A percentile compares a stretch with the other conserved stretches of the same genome.
phyloP scores from a whole-genome alignment of 2,888 invertebrate species.

The Metellina segmentata region DNA sequence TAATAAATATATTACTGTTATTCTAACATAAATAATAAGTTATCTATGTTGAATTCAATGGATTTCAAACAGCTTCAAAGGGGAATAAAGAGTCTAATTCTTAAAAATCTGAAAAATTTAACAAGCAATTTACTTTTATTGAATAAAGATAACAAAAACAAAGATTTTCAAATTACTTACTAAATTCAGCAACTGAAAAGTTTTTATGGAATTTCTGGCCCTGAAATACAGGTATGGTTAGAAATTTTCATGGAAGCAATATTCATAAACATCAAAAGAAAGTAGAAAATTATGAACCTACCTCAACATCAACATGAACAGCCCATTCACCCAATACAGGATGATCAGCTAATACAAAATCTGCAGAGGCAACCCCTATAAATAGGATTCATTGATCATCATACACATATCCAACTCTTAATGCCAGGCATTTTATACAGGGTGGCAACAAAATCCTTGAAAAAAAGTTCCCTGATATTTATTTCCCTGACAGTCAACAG shows the following conservation, averaged over 20 bases:
- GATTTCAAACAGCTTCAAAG: neutral
- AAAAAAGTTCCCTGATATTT: neutral
- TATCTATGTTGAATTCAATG: neutral
- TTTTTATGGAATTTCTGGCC: constrained; percentile 76
- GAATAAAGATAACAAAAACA: too few relatives aligned
- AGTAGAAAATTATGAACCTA: constrained; percentile 70
- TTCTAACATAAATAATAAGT: neutral
- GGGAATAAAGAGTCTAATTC: neutral
- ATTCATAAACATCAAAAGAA: neutral
- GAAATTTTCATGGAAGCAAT: neutral
- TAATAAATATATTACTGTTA: too few relatives aligned
- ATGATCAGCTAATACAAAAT: constrained; percentile 80
- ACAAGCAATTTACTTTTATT: neutral
- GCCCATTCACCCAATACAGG: constrained; percentile 81
- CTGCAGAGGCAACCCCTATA: constrained; percentile 79
- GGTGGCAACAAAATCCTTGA: too few relatives aligned
- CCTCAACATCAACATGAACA: constrained; percentile 79
- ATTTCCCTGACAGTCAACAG: too few relatives aligned
- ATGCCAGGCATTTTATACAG: too few relatives aligned
- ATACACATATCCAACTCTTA: too few relatives aligned
- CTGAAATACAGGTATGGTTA: constrained; percentile 42
- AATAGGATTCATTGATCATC: neutral
- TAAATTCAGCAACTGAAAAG: constrained; percentile 78
- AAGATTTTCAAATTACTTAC: constrained; percentile 56
- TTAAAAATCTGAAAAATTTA: neutral